Evolutionary conservation across 2,888 invertebrate species (phyloP).

Genomic region (Drosophila emarginata): DNA sequence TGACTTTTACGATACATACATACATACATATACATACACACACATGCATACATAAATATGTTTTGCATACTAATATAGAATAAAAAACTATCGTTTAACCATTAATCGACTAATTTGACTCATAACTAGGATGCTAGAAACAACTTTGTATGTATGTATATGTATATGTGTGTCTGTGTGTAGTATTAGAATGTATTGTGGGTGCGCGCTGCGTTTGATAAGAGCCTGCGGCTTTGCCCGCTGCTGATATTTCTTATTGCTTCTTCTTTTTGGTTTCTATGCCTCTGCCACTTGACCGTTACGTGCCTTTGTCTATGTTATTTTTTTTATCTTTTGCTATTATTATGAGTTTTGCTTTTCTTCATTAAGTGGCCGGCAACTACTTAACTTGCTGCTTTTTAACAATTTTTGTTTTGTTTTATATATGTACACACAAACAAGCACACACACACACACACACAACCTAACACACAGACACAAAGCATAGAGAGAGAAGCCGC

Average conservation of each 20-base stretch:
- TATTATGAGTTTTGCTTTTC: slow-evolving; percentile 14
- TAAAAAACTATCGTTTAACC: neutral
- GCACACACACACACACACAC: neutral
- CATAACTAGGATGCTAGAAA: neutral
- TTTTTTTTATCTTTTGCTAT: slow-evolving; percentile 36
- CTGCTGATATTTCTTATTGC: neutral
- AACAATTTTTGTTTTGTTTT: slow-evolving; percentile 37
- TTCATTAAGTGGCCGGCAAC: slow-evolving; percentile 34
- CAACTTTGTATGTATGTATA: neutral
- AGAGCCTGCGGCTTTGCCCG: slow-evolving; percentile 10
- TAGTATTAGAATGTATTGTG: too few species aligned
- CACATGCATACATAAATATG: too few species aligned
- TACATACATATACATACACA: too few species aligned
- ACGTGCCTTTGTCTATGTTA: slow-evolving; percentile 10
- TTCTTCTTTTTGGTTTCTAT: neutral
- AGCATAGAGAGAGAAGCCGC: neutral
- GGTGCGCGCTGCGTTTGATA: slow-evolving; percentile 19
- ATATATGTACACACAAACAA: slow-evolving; percentile 9
- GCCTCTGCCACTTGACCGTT: slow-evolving; percentile 14
- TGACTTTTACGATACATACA: too few species aligned
- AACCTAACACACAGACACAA: neutral
- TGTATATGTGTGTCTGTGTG: too few species aligned
- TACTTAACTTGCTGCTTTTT: slow-evolving; percentile 41
- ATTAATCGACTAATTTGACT: neutral
- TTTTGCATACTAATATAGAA: too few species aligned